A percentile compares a stretch with the other conserved stretches of the same genome.
These are phyloP conservation scores for Sebastes minor DNA, from an alignment of 2,797 vertebrate species.

Conservation along the genomic window DNA sequence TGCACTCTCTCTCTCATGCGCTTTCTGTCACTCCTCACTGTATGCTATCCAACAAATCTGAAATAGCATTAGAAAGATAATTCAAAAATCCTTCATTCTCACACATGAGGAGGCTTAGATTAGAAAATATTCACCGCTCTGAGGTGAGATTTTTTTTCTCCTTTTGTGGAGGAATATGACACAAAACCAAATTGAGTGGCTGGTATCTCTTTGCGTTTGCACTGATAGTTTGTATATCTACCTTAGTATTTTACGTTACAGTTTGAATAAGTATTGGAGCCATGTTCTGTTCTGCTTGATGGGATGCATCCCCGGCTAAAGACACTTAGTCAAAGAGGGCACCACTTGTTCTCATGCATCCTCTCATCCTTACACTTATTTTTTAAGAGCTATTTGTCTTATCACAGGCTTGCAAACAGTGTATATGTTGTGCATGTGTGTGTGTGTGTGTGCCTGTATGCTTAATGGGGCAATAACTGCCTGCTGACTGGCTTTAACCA, in stretches of 20 bases:
- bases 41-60: not conserved
- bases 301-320: not conserved
- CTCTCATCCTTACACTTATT: not conserved
- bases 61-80: not conserved
- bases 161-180: not conserved
- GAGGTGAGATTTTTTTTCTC: not conserved
- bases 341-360: not conserved
- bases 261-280: not conserved
- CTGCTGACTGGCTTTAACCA: slow-evolving; percentile 45
- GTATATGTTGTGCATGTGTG: not conserved
- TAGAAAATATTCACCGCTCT: not conserved
- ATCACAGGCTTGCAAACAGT: not conserved
- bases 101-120: slow-evolving; percentile 1
- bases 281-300: not conserved
- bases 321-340: not conserved
- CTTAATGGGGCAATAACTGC: slow-evolving; percentile 39
- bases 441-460: not conserved
- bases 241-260: not conserved
- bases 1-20: not conserved
- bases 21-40: slow-evolving; percentile 2
- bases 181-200: not conserved
- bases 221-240: not conserved
- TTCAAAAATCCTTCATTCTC: not conserved
- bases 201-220: not conserved
- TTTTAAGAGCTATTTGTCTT: slow-evolving; percentile 11